A percentile compares a stretch with the other conserved stretches of the same genome.
Conservation (phyloP, 1,140 invertebrate species). For the Magallana ariakensis region DNA sequence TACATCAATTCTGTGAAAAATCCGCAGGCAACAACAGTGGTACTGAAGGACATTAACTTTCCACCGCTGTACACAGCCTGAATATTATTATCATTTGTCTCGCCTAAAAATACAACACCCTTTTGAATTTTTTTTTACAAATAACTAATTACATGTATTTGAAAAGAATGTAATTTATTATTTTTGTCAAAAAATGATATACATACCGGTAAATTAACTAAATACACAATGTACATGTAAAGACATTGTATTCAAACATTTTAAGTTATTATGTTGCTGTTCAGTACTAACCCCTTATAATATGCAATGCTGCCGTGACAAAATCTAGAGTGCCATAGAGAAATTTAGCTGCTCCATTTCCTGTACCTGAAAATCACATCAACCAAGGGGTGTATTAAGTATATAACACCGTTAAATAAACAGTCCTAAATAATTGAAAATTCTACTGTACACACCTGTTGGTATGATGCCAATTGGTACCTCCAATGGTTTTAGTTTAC, state of each 20-base stretch:
- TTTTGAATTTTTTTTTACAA: no score
- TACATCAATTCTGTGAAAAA: neutral
- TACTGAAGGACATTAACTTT: neutral
- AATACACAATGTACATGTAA: no score
- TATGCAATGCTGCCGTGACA: constrained; percentile 58
- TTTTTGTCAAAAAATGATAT: no score
- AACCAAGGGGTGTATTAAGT: neutral
- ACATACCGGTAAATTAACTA: no score
- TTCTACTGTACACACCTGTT: constrained; percentile 16
- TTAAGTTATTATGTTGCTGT: no score
- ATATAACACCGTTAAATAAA: neutral
- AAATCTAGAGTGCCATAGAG: constrained; percentile 56
- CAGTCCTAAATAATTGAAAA: no score
- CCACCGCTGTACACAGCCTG: neutral
- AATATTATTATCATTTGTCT: neutral
- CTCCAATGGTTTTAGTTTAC: constrained; percentile 20
- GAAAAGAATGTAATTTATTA: no score
- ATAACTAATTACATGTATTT: no score
- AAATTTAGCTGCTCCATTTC: constrained; percentile 55
- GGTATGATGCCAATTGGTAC: constrained; percentile 40
- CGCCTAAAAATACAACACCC: neutral
- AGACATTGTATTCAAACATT: no score
- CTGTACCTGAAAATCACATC: constrained; percentile 56
- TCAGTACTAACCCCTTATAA: constrained; percentile 58
- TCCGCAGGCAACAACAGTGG: neutral